Evolutionary conservation across 30 jellyfish, hydroid and myxozoan species (phyloP).

Genomic region (Hydractinia symbiolongicarpus): DNA sequence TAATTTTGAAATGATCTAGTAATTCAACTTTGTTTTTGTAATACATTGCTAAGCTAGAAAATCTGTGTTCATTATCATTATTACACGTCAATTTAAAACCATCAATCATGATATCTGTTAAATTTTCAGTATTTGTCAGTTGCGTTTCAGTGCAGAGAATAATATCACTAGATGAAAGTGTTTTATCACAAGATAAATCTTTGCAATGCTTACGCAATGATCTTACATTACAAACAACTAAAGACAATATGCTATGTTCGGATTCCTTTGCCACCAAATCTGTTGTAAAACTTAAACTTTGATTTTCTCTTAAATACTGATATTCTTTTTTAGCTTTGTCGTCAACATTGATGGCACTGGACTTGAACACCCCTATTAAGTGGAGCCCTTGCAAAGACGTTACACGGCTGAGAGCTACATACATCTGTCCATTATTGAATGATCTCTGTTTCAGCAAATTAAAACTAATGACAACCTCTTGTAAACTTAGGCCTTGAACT

Average conservation of each 20-base stretch:
- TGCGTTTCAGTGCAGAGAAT: neutral
- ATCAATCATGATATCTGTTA: neutral
- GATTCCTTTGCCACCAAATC: neutral
- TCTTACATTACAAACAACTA: neutral
- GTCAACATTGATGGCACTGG: neutral
- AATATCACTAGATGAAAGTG: neutral
- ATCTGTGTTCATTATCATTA: neutral
- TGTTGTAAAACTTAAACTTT: neutral
- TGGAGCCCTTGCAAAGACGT: neutral
- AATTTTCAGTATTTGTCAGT: neutral
- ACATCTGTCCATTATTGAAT: neutral
- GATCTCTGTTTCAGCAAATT: too few species aligned
- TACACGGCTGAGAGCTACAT: neutral
- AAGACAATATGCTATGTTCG: neutral
- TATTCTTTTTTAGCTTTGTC: neutral
- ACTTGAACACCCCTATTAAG: neutral
- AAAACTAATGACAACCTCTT: too few species aligned
- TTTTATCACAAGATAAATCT: neutral
- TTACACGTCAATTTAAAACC: neutral
- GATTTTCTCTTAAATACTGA: slow-evolving; percentile 4
- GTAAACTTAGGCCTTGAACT: too few species aligned
- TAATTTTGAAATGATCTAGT: neutral
- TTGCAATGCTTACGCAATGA: neutral
- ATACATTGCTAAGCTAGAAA: neutral
- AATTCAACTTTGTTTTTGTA: neutral